A percentile compares a stretch with the other conserved stretches of the same genome.
These are phyloP conservation scores for Nomada ferruginata DNA, from an alignment of 2,888 invertebrate genomes.

Conservation along the genomic window DNA sequence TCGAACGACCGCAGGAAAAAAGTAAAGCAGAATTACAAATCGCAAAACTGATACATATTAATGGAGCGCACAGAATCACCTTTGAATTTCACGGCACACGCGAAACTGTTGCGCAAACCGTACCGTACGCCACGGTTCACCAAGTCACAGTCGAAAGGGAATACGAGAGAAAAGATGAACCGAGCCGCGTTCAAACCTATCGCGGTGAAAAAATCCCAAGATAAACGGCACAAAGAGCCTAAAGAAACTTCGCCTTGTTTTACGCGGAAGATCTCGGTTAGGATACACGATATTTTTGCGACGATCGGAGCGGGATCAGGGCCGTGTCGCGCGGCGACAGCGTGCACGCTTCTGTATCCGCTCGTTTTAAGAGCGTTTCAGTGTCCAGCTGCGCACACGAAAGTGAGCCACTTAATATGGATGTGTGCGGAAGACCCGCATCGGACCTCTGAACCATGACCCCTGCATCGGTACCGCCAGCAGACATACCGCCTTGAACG, in stretches of 20 bases:
- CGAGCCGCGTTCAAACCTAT: background rate
- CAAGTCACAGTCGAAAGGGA: too few species aligned
- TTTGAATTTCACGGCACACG: too few species aligned
- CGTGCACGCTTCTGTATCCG: constrained; percentile 31
- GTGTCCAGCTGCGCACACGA: constrained; percentile 68
- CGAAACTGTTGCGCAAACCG: too few species aligned
- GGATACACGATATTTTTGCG: constrained; percentile 57
- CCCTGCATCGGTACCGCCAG: constrained; percentile 75
- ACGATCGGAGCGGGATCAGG: constrained; percentile 61
- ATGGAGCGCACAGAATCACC: too few species aligned
- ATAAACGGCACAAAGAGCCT: background rate
- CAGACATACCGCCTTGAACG: constrained; percentile 57
- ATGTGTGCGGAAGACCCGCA: constrained; percentile 77
- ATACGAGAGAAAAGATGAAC: too few species aligned
- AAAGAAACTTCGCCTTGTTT: background rate
- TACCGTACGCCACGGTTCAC: too few species aligned
- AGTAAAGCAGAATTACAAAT: too few species aligned
- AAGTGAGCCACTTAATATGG: constrained; percentile 78
- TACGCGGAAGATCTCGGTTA: constrained; percentile 16
- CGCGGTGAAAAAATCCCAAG: background rate
- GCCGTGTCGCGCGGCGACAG: constrained; percentile 60
- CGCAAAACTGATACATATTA: too few species aligned
- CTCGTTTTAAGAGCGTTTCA: constrained; percentile 64
- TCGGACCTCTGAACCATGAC: constrained; percentile 78
- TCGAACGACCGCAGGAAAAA: too few species aligned